Conservation (phyloP, 2,888 invertebrate genomes). For the Clivina fossor region DNA sequence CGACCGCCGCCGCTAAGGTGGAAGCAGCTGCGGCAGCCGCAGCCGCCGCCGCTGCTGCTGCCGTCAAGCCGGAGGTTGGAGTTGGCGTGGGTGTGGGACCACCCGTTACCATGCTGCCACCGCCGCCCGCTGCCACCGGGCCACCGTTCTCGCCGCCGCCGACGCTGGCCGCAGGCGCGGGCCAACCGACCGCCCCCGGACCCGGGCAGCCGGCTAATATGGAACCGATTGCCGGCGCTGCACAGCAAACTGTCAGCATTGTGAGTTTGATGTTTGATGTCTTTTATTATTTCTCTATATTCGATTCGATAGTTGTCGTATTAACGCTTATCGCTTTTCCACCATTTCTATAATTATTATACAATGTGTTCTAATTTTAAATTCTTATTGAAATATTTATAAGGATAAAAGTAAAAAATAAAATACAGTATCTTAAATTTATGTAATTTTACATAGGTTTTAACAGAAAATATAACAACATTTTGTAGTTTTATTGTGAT, state of each 20-base stretch:
- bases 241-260: conserved; percentile 60
- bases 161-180: conserved; percentile 52
- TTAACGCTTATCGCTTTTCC: too few relatives aligned
- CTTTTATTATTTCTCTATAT: too few relatives aligned
- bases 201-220: conserved; percentile 47
- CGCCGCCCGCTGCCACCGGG: conserved; percentile 51
- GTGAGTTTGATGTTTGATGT: conserved; percentile 50
- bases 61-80: conserved; percentile 50
- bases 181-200: conserved; percentile 49
- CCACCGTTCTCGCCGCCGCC: conserved; percentile 51
- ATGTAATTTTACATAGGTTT: too few relatives aligned
- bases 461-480: too few relatives aligned
- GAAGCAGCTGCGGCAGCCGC: conserved; percentile 55
- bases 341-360: too few relatives aligned
- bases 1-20: conserved; percentile 53
- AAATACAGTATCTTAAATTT: too few relatives aligned
- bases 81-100: conserved; percentile 50
- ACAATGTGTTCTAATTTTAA: too few relatives aligned
- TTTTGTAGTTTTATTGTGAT: too few relatives aligned
- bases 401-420: too few relatives aligned
- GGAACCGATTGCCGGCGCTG: conserved; percentile 65
- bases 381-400: too few relatives aligned
- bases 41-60: conserved; percentile 47
- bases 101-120: conserved; percentile 54
- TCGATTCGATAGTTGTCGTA: too few relatives aligned